Evolutionary conservation across 2,113 vertebrate genomes (phyloP).

Genomic region (Scalopus aquaticus): DNA sequence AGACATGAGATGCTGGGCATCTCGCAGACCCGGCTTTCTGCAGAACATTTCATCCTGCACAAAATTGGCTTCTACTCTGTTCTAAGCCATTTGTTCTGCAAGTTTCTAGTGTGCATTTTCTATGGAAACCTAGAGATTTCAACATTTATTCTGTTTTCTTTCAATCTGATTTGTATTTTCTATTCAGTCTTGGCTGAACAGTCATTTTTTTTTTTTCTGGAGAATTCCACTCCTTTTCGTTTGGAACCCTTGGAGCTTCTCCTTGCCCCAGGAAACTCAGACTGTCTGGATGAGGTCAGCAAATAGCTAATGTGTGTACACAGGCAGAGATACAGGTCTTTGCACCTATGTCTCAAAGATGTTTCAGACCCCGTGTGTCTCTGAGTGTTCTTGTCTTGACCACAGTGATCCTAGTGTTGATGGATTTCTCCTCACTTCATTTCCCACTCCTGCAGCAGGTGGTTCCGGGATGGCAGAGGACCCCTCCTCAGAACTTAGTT

Average conservation of each 20-base stretch:
- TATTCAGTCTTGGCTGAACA: neutral
- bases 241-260: neutral
- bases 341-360: neutral
- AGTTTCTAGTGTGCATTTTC: neutral
- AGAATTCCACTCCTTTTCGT: conserved; percentile 11
- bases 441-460: neutral
- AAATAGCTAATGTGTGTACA: no score
- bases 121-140: neutral
- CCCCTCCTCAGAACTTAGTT: conserved; percentile 51
- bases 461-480: conserved; percentile 17
- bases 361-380: neutral
- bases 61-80: neutral
- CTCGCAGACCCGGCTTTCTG: neutral
- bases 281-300: neutral
- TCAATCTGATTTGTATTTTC: neutral
- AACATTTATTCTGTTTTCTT: neutral
- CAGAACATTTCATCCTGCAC: neutral
- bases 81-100: neutral
- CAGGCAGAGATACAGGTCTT: neutral
- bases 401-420: neutral
- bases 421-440: neutral
- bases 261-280: neutral
- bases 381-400: neutral
- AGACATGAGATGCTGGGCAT: neutral
- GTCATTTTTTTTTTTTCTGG: neutral